Evolutionary conservation across 2,113 vertebrate species (phyloP).

Genomic region (Sinocyclocheilus maitianheensis): DNA sequence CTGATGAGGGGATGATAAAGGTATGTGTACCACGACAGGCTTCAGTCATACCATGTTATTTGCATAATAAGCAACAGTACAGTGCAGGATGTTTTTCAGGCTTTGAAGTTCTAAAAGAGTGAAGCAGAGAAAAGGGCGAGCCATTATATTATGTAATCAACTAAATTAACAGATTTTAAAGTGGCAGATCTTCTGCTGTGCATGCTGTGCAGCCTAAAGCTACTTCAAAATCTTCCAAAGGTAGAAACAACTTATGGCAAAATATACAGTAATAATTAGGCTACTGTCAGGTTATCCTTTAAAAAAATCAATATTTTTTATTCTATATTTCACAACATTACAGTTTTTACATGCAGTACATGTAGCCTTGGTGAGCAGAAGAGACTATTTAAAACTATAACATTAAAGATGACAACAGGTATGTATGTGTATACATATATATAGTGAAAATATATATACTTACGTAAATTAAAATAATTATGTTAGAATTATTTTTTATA

Average conservation of each 20-base stretch:
- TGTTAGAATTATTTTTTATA: too few species aligned
- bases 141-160: background rate
- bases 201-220: background rate
- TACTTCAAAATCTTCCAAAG: background rate
- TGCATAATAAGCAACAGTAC: background rate
- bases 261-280: background rate
- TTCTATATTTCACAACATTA: too few species aligned
- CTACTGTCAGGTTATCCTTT: background rate
- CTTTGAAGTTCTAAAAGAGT: background rate
- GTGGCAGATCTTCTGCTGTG: background rate
- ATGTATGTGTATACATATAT: too few species aligned
- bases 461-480: too few species aligned
- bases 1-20: constrained; percentile 17
- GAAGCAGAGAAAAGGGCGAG: background rate
- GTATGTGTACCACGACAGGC: background rate
- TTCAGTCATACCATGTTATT: constrained; percentile 19
- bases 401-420: too few species aligned
- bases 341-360: too few species aligned
- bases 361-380: too few species aligned
- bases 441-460: too few species aligned
- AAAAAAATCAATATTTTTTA: too few species aligned
- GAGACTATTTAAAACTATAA: too few species aligned
- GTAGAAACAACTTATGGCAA: background rate
- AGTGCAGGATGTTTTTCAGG: background rate
- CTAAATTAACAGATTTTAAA: background rate